These are phyloP conservation scores for Orientallactaga bullata DNA, from an alignment of 2,113 vertebrate species.

Conservation along the genomic window DNA sequence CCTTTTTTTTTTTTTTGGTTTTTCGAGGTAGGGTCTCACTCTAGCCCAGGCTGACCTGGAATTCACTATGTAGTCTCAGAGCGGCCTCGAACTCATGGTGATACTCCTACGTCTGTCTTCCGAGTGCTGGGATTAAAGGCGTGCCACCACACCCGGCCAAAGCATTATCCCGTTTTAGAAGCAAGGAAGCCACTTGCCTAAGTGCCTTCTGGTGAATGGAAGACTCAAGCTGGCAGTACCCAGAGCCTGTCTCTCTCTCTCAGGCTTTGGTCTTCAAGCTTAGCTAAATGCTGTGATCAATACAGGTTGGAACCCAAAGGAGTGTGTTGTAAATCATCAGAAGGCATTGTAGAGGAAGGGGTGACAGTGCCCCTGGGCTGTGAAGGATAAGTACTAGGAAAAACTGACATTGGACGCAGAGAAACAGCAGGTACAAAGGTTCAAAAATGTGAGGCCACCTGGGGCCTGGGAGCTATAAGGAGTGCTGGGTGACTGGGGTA, in stretches of 20 bases:
- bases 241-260: neutral
- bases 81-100: too few species aligned
- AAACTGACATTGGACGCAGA: neutral
- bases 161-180: neutral
- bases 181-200: neutral
- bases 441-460: neutral
- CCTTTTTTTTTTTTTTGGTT: too few species aligned
- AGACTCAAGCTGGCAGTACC: neutral
- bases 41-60: too few species aligned
- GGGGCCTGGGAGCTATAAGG: neutral
- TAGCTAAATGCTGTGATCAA: neutral
- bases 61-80: too few species aligned
- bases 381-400: neutral
- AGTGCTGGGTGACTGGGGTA: neutral
- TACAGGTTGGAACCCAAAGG: neutral
- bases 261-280: neutral
- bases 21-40: too few species aligned
- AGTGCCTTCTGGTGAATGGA: neutral
- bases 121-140: too few species aligned
- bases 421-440: neutral
- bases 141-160: too few species aligned
- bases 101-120: too few species aligned
- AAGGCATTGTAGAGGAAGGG: neutral
- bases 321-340: neutral
- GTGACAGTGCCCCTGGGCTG: neutral